Conservation (phyloP, 2,113 vertebrate genomes). For the Gavia stellata region DNA sequence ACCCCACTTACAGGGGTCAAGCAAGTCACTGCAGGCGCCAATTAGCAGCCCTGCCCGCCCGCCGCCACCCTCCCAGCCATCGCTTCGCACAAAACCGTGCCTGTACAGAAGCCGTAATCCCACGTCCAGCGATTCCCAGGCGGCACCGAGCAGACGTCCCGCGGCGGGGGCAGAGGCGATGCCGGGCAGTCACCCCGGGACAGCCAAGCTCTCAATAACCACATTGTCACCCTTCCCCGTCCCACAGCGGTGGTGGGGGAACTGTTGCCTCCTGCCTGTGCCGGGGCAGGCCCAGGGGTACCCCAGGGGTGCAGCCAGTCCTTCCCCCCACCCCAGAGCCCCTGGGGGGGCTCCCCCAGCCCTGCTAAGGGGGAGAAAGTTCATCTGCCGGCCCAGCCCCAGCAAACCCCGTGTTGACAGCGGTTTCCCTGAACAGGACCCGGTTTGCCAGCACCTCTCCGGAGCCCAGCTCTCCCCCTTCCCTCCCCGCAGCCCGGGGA, state of each 20-base stretch:
- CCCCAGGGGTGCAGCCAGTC: neutral
- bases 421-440: neutral
- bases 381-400: neutral
- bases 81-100: neutral
- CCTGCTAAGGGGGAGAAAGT: neutral
- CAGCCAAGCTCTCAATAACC: neutral
- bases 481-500: neutral
- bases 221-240: constrained; percentile 15
- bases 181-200: neutral
- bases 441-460: neutral
- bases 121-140: neutral
- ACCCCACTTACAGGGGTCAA: neutral
- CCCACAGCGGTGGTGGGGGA: neutral
- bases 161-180: neutral
- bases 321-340: neutral
- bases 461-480: neutral
- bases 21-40: neutral
- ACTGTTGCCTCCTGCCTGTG: neutral
- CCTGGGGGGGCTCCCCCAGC: neutral
- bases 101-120: neutral
- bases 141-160: neutral
- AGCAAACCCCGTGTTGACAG: neutral
- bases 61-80: accelerated
- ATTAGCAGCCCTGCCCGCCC: neutral
- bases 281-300: neutral